Evolutionary conservation across 2,797 vertebrate genomes (phyloP).

Genomic region (Scleropages formosus): DNA sequence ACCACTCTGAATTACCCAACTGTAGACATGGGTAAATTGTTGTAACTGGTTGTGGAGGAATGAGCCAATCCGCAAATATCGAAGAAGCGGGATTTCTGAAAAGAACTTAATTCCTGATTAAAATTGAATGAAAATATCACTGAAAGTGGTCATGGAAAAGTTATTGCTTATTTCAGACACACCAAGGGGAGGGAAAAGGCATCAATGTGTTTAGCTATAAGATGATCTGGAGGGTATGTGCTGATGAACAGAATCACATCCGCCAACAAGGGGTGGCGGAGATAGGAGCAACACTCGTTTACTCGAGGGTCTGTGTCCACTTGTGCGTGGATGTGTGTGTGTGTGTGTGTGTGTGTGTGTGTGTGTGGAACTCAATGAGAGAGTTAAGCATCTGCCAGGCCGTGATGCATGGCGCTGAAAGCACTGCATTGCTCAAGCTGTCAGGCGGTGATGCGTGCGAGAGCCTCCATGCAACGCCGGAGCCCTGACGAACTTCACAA

Average conservation of each 20-base stretch:
- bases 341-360: conserved; percentile 4
- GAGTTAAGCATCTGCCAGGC: conserved; percentile 52
- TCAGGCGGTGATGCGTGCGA: conserved; percentile 46
- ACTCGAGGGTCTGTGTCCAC: not conserved
- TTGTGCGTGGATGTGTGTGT: conserved; percentile 2
- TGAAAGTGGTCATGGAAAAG: not conserved
- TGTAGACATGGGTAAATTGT: too few species aligned
- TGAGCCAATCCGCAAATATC: too few species aligned
- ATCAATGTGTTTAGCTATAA: not conserved
- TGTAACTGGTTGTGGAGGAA: too few species aligned
- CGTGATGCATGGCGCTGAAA: conserved; percentile 47
- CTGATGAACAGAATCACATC: conserved; percentile 11
- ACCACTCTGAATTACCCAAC: too few species aligned
- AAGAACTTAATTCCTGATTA: too few species aligned
- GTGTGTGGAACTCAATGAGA: conserved; percentile 48
- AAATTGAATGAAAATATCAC: too few species aligned
- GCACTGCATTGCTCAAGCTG: conserved; percentile 51
- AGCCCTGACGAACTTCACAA: conserved; percentile 46
- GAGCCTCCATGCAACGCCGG: conserved; percentile 41
- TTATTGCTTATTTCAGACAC: not conserved
- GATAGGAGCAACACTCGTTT: not conserved
- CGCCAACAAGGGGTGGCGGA: conserved; percentile 13
- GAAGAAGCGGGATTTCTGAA: too few species aligned
- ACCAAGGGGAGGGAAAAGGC: not conserved
- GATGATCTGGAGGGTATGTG: not conserved